Base-by-base conservation (phyloP, 2,113 vertebrate species). In the Cygnus atratus region DNA sequence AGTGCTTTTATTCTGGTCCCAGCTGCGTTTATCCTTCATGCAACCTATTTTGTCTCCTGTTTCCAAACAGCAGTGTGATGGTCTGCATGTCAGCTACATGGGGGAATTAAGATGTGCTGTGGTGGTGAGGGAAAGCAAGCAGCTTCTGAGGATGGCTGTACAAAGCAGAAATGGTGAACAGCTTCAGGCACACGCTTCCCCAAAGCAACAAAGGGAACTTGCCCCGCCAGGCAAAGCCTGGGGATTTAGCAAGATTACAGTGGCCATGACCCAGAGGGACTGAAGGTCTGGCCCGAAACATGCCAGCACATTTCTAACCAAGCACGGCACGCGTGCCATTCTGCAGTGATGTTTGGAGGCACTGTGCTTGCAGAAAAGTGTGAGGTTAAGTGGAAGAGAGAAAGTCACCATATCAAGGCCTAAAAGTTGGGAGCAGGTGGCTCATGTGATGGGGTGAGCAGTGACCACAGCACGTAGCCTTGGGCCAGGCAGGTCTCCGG, bases 361-460 rank as follows among this genome's bases (percentile, higher is more conserved):
- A 11, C 25, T 3, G 24, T 0, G 0, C 41, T 50, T 59, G n/a
- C 57, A 58, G 28, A 14, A 63, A 70, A 31, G 15, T 10, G 13
- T 2, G 1, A 62, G 61, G 8, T 14, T 75, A 52, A 48, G 55
- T 29, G 63, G 37, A 58, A 59, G 58, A 93, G 55, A 80, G 58
- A 63, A 81, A 92, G 83, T 18, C 26, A 39, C 21, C 4, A 3
- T 12, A 22, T 52, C 44, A 68, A 83, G 8, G 17, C 24, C 11
- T 21, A 31, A 29, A 48, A 31, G 3, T 1, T 73, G 50, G 35
- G 35, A 61, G 5, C 67, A 80, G 88, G 6, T 29, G 62, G 33
- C 28, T 67, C 20, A 26, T 31, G 29, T 61, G 25, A 28, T 33
- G 62, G 29, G 24, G 5, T 22, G 33, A 66, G 55, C 0, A 0